A percentile compares a stretch with the other conserved stretches of the same genome.
These are phyloP conservation scores for Pachyrhynchus sulphureomaculatus DNA, from an alignment of 1,140 invertebrate genomes.

Conservation along the genomic window DNA sequence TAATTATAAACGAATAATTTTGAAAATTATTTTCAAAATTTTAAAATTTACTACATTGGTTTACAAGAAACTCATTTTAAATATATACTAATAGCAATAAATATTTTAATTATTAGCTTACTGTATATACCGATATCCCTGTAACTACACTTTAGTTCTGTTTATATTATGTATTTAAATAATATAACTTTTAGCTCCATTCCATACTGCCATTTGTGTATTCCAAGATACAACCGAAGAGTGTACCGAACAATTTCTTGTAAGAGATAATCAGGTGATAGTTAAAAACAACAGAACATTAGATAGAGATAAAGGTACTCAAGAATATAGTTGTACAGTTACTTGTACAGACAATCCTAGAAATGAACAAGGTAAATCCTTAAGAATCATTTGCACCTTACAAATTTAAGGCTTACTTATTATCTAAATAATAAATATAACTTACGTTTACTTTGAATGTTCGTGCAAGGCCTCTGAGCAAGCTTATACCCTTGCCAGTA, in stretches of 20 bases:
- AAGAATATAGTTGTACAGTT: conserved; percentile 16
- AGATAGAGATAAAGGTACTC: conserved; percentile 20
- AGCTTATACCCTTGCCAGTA: no score
- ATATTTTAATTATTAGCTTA: no score
- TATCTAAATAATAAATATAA: background rate
- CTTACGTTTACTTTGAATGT: no score
- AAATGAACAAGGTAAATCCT: conserved; percentile 14
- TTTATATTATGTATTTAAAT: no score
- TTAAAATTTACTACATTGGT: no score
- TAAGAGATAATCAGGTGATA: conserved; percentile 15
- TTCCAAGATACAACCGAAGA: conserved; percentile 5
- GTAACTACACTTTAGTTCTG: no score
- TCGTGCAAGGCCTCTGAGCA: no score
- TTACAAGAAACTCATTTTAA: no score
- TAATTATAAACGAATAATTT: no score
- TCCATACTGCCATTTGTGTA: conserved; percentile 26
- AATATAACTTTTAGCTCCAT: conserved; percentile 31
- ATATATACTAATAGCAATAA: no score
- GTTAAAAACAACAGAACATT: conserved; percentile 3
- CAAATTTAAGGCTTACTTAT: background rate
- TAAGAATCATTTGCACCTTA: background rate
- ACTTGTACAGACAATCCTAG: conserved; percentile 30
- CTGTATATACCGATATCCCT: no score
- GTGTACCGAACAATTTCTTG: conserved; percentile 18
- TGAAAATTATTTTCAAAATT: no score